Evolutionary conservation across 2,797 vertebrate genomes (phyloP).

Genomic region (Eulemur mongoz): DNA sequence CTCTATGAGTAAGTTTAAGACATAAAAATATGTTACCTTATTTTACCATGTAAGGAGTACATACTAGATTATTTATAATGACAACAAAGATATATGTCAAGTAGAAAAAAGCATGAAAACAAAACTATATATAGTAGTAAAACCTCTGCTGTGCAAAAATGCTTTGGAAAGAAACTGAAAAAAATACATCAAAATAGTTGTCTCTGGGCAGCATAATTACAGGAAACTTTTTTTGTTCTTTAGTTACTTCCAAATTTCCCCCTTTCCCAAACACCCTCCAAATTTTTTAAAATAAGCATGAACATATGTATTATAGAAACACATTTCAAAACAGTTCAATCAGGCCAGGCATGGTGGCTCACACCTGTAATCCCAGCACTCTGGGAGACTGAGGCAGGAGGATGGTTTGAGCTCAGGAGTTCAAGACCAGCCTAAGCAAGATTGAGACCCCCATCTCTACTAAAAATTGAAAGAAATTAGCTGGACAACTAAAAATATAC

Average conservation of each 20-base stretch:
- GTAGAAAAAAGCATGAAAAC: neutral
- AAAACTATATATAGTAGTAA: neutral
- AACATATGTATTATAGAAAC: neutral
- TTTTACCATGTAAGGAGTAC: neutral
- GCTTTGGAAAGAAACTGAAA: neutral
- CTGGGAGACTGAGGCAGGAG: no score
- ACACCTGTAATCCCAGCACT: no score
- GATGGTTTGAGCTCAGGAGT: no score
- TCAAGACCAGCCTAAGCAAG: no score
- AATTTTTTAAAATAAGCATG: neutral
- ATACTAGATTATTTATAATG: neutral
- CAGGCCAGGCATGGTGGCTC: neutral
- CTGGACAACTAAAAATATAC: no score
- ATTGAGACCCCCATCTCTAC: no score
- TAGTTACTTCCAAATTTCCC: no score
- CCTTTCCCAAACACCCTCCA: no score
- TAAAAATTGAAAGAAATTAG: no score
- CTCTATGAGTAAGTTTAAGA: neutral
- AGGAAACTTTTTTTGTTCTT: neutral
- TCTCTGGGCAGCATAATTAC: neutral
- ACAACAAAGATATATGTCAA: neutral
- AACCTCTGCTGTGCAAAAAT: neutral
- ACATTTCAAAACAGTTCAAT: neutral
- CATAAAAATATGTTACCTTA: conserved; percentile 2
- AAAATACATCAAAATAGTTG: neutral